These are phyloP conservation scores for Crypturellus tataupa DNA, from an alignment of 2,797 vertebrate genomes.

Conservation along the genomic window DNA sequence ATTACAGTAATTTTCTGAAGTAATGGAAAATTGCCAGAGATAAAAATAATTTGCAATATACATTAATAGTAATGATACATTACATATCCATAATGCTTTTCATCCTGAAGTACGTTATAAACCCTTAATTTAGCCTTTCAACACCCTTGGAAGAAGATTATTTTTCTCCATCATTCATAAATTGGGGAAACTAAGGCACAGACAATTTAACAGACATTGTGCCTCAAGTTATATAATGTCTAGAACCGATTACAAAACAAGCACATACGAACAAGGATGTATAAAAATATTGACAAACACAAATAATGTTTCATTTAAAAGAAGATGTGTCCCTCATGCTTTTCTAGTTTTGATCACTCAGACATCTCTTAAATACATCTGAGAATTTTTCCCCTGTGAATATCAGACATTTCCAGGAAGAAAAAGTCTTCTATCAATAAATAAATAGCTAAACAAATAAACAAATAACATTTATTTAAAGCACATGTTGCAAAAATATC, in stretches of 20 bases:
- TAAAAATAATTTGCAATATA: constrained; percentile 58
- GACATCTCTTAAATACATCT: background rate
- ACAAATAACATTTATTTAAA: background rate
- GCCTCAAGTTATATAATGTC: background rate
- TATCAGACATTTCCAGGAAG: background rate
- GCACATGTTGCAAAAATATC: background rate
- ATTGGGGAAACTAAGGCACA: background rate
- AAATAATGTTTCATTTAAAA: background rate
- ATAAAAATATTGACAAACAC: background rate
- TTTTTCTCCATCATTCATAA: constrained; percentile 11
- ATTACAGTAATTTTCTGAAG: constrained; percentile 52
- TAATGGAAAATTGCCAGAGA: constrained; percentile 50
- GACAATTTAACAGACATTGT: background rate
- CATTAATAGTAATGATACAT: constrained; percentile 31
- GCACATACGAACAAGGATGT: accelerated
- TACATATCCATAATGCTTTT: background rate
- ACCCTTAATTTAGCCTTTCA: constrained; percentile 20
- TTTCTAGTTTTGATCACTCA: background rate
- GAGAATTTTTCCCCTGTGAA: background rate
- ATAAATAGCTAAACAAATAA: background rate
- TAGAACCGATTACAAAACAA: background rate
- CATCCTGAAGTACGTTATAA: constrained; percentile 24
- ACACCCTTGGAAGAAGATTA: background rate
- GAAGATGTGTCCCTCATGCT: background rate
- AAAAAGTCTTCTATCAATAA: background rate